A percentile compares a stretch with the other conserved stretches of the same genome.
Conservation (phyloP, 2,113 vertebrate species). For the Agapornis roseicollis region DNA sequence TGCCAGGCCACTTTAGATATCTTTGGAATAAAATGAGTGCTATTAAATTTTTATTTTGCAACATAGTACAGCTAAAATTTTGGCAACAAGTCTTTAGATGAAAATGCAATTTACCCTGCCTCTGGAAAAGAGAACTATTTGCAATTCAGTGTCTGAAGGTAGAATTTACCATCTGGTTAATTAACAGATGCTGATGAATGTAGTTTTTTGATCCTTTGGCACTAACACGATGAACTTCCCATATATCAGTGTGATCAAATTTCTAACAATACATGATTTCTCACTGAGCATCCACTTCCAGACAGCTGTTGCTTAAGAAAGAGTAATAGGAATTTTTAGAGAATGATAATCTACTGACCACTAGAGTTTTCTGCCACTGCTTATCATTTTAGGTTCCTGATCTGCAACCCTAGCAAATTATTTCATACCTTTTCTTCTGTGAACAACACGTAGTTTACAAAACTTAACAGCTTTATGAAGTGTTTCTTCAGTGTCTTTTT, state of each 20-base stretch:
- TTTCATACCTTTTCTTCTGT: neutral
- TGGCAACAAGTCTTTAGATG: neutral
- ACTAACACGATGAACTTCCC: neutral
- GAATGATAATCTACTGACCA: neutral
- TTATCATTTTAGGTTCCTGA: neutral
- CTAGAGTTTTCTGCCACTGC: neutral
- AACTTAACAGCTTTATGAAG: neutral
- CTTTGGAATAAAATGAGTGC: neutral
- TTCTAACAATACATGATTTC: neutral
- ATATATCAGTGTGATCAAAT: neutral
- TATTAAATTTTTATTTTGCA: neutral
- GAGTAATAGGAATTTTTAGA: neutral
- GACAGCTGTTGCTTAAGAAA: neutral
- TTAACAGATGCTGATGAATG: neutral
- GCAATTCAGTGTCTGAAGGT: neutral
- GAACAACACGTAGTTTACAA: neutral
- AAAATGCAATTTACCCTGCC: neutral
- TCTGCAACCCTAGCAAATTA: accelerated
- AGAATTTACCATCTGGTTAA: neutral
- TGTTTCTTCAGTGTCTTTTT: neutral
- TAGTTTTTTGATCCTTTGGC: neutral
- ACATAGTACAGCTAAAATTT: neutral
- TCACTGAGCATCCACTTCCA: neutral
- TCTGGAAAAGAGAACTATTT: neutral
- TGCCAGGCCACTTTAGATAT: neutral